Evolutionary conservation across 2,888 invertebrate species (phyloP), one percentile per base, ranked within the genome.

Genomic region (Tethea ocularis): DNA sequence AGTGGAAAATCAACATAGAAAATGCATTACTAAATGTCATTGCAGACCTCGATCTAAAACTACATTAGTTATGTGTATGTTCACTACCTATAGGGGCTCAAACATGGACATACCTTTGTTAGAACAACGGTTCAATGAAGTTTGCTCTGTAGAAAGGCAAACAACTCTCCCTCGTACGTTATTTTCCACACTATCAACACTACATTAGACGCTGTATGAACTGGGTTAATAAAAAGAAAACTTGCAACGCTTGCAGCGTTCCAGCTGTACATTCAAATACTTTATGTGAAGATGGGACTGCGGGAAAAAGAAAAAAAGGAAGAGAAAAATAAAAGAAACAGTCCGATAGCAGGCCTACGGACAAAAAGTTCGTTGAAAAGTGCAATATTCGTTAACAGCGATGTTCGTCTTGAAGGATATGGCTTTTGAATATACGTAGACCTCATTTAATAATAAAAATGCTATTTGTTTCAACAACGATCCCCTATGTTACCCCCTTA

Each of bases 361-460:
- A 63, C 60, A 63, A 53, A 62, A 58, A 66, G 57, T 73, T 64
- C 63, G 70, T 70, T 74, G 75, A 70, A 64, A 70, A 81, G 75
- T 78, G 77, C 78, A 82, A 81, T 79, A 79, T 80, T 78, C 73
- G 68, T 63, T 57, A 66, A 63, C 74, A 67, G 62, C 60, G 58
- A 62, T 46, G 46, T 46, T 20, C 20, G 2, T 20, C 46, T 46
- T 46, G n/a, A 46, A 46, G 67, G 74, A 73, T 66, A 61, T 53
- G 71, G 61, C 60, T 51, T 58, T 58, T 51, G 33, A 67, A 66
- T 61, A 66, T 67, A 51, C 63, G 57, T 59, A 51, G 51, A 59
- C 22, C n/a, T 54, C 59, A 60, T 13, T 4, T 13, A 33, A 29
- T 29, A 10, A 29, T 29, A 8, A 10, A 29, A 8, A 7, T 29